Base-by-base conservation (phyloP, 2,797 vertebrate species). In the Acipenser ruthenus region DNA sequence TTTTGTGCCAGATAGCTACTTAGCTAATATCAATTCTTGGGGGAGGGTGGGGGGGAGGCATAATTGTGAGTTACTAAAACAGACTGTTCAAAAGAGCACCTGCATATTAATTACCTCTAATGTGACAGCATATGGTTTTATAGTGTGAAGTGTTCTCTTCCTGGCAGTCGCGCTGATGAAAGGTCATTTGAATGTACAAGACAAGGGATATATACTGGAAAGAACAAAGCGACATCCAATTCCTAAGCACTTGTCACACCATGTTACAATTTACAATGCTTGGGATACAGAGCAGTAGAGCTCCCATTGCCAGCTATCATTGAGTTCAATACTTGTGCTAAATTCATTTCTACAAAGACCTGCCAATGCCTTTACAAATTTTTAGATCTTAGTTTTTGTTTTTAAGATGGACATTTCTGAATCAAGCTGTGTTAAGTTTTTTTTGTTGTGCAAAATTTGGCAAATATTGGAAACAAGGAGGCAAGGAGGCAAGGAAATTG, bases 61-160 rank as follows among this genome's bases (percentile, higher is more conserved):
- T 48, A 73, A 73, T 68, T 66, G 65, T 69, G 23, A 68, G 8
- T 82, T 23, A 66, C 62, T 68, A 23, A 68, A 61, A 68, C 64
- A 64, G 51, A 68, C 61, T 66, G 71, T 79, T 81, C 74, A 77
- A 74, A 74, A 79, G 82, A 75, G 80, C 84, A 81, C 83, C 80
- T 74, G 73, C 76, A 79, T 86, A 88, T 81, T 84, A 86, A 89
- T 88, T 86, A 82, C 85, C 83, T 88, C 86, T 84, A 84, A 86
- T 86, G 80, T 72, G 78, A 80, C 74, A 73, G 83, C 58, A 74
- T 83, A 81, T 77, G 82, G 80, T 82, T 84, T 68, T 65, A 61
- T 67, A 62, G 47, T 62, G 13, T 62, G 6, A 62, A 23, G 47
- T 62, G 18, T 62, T 62, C 60, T 37, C 10, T 18, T 6, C 18